These are phyloP conservation scores for Malurus alboscapulatus DNA, from an alignment of 2,113 vertebrate species.

Conservation along the genomic window DNA sequence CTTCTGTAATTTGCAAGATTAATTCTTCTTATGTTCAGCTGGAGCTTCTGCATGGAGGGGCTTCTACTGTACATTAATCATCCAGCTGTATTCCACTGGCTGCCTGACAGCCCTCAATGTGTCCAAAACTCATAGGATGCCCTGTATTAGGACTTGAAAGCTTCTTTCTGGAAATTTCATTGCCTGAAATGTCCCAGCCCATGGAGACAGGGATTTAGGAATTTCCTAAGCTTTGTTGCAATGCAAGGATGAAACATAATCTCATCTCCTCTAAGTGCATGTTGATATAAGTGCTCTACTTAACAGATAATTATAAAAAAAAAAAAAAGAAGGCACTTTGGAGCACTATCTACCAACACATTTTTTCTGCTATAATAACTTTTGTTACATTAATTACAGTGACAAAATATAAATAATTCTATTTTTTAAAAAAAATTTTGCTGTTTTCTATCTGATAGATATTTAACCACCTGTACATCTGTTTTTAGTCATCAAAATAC, in stretches of 20 bases:
- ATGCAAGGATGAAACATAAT: neutral
- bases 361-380: neutral
- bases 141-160: neutral
- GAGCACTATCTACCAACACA: neutral
- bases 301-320: neutral
- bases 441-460: neutral
- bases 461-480: neutral
- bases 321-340: neutral
- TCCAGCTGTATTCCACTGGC: neutral
- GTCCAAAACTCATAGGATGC: neutral
- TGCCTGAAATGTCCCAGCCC: neutral
- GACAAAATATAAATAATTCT: neutral
- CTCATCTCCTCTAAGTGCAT: neutral
- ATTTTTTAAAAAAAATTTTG: neutral
- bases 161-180: neutral
- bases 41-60: neutral
- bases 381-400: neutral
- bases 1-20: neutral
- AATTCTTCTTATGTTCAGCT: neutral
- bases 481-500: neutral
- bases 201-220: neutral
- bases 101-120: neutral
- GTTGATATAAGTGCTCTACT: fast-evolving
- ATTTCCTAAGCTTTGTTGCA: neutral
- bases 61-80: neutral